Conservation (phyloP, 2,888 invertebrate genomes). For the Tipula confusa region DNA sequence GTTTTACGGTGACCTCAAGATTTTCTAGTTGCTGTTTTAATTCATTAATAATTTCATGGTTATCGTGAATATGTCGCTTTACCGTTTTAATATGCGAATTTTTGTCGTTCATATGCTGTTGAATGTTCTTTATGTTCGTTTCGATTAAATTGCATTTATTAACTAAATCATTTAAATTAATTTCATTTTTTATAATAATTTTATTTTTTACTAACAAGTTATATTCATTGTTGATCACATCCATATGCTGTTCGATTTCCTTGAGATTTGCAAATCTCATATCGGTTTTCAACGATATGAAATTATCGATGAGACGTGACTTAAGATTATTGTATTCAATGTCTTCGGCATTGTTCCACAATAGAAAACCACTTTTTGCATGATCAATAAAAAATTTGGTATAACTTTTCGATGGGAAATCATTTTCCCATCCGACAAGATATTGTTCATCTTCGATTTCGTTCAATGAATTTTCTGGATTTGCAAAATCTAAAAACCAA, state of each 20-base stretch:
- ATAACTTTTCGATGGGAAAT: slow-evolving; percentile 41
- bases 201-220: not conserved
- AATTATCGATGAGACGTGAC: slow-evolving; percentile 38
- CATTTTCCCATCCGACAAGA: not conserved
- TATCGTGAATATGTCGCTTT: not conserved
- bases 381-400: slow-evolving; percentile 38
- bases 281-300: slow-evolving; percentile 40
- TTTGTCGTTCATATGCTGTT: not conserved
- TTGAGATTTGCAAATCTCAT: slow-evolving; percentile 38
- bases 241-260: slow-evolving; percentile 36
- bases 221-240: slow-evolving; percentile 32
- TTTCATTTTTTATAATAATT: not conserved
- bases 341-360: slow-evolving; percentile 36
- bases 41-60: slow-evolving; percentile 31
- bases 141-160: not conserved
- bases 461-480: slow-evolving; percentile 35
- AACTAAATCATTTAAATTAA: not conserved
- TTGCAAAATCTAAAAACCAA: slow-evolving; percentile 44
- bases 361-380: slow-evolving; percentile 41
- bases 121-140: not conserved
- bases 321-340: slow-evolving; percentile 41
- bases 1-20: not conserved
- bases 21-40: not conserved
- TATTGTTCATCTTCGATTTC: slow-evolving; percentile 32
- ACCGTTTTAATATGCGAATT: slow-evolving; percentile 32